These are phyloP conservation scores for Lytechinus pictus DNA, from an alignment of 35 echinoderm and acorn worm species.

Conservation along the genomic window DNA sequence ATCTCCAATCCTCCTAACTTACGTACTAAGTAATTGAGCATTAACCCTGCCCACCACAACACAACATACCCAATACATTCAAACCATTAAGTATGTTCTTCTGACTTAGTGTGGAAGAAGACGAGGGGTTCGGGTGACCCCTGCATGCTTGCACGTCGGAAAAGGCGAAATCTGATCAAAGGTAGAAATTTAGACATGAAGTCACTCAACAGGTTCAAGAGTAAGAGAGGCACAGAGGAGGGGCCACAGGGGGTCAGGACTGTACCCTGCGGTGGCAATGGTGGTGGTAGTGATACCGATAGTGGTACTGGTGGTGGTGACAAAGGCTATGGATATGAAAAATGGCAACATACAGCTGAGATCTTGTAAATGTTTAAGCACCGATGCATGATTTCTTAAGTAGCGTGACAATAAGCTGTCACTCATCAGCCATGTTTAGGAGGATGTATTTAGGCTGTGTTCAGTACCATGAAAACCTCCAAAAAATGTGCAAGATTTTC, in stretches of 20 bases:
- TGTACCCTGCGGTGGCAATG: background rate
- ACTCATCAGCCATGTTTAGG: background rate
- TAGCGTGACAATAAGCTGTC: background rate
- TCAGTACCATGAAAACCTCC: background rate
- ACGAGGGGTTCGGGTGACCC: background rate
- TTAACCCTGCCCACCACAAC: conserved; percentile 24
- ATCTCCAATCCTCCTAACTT: conserved; percentile 15
- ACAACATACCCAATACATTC: conserved; percentile 25
- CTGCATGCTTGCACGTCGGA: background rate
- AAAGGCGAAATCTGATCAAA: conserved; percentile 15
- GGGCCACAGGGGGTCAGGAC: conserved; percentile 33
- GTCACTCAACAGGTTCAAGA: conserved; percentile 30
- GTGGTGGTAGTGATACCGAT: background rate
- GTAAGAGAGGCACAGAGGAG: background rate
- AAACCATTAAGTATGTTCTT: background rate
- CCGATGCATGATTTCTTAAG: background rate
- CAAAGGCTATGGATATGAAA: background rate
- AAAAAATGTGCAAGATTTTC: background rate
- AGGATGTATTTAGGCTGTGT: background rate
- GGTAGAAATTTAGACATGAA: conserved; percentile 25
- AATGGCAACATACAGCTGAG: background rate
- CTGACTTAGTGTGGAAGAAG: background rate
- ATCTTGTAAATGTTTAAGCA: background rate
- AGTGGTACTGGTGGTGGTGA: background rate
- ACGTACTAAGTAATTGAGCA: conserved; percentile 43